phyloP scores from a whole-genome alignment of 2,888 invertebrate genomes.

The Theristus sp. region DNA sequence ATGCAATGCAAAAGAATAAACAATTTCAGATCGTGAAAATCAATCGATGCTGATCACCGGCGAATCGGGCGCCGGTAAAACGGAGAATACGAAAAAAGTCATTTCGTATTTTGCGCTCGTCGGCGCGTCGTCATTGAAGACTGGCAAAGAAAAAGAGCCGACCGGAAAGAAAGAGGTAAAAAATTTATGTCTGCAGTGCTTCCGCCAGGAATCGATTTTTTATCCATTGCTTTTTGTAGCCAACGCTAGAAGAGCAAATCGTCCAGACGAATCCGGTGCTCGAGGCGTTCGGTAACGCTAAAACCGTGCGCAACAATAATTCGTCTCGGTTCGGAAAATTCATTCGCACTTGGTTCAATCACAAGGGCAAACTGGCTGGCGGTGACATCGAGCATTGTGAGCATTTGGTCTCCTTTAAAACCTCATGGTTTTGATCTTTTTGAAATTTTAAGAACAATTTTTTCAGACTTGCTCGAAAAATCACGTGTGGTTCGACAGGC shows the following conservation, averaged over 20 bases:
- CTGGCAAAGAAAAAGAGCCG: too few relatives aligned
- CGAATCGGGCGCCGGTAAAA: constrained; percentile 95
- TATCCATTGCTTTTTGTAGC: too few relatives aligned
- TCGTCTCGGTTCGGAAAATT: constrained; percentile 99
- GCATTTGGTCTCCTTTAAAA: too few relatives aligned
- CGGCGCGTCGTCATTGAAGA: constrained; percentile 41
- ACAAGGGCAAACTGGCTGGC: constrained; percentile 97
- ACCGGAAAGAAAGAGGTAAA: too few relatives aligned
- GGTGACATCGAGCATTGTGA: constrained; percentile 99
- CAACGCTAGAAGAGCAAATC: constrained; percentile 87
- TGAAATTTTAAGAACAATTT: background rate
- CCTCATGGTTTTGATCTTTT: background rate
- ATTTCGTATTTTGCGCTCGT: constrained; percentile 60
- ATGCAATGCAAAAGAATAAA: too few relatives aligned
- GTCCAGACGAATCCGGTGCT: constrained; percentile 98
- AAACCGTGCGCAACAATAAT: constrained; percentile 99
- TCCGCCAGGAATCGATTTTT: too few relatives aligned
- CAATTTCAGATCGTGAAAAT: constrained; percentile 78
- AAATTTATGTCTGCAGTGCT: too few relatives aligned
- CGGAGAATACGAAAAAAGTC: too few relatives aligned
- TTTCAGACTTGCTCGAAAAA: constrained; percentile 87
- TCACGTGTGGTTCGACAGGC: constrained; percentile 97
- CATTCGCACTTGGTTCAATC: constrained; percentile 99
- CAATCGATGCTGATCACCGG: constrained; percentile 99
- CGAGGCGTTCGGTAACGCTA: constrained; percentile 97